A percentile compares a stretch with the other conserved stretches of the same genome.
phyloP scores from a whole-genome alignment of 2,113 vertebrate genomes.

The Carassius auratus region DNA sequence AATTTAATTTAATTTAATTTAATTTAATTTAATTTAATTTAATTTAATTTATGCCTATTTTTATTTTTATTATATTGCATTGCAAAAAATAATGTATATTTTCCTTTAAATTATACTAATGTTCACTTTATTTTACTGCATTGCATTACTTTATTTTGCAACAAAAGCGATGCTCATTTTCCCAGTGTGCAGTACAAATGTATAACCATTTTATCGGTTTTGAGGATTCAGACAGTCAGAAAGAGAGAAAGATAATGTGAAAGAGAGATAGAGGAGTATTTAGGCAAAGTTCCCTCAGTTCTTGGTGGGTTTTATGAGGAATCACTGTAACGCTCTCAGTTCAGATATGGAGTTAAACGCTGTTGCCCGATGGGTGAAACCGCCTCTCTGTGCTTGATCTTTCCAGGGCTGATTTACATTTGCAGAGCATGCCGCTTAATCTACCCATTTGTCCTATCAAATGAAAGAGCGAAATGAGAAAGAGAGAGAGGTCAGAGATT shows the following conservation, averaged over 20 bases:
- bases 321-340: slow-evolving; percentile 64
- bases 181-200: not conserved
- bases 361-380: slow-evolving; percentile 67
- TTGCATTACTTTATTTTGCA: no score
- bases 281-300: slow-evolving; percentile 59
- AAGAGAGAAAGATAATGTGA: slow-evolving; percentile 21
- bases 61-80: no score
- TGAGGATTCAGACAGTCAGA: not conserved
- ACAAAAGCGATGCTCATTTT: no score
- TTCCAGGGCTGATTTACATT: slow-evolving; percentile 73
- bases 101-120: no score
- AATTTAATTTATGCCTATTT: no score
- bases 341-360: slow-evolving; percentile 67
- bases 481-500: not conserved
- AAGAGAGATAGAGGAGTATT: slow-evolving; percentile 49
- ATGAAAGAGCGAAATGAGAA: slow-evolving; percentile 41
- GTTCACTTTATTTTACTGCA: no score
- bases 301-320: slow-evolving; percentile 64
- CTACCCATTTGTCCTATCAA: slow-evolving; percentile 68
- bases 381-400: slow-evolving; percentile 72
- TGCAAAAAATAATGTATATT: no score
- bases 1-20: no score
- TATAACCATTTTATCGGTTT: no score
- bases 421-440: slow-evolving; percentile 65
- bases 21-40: no score